phyloP scores from a whole-genome alignment of 2,797 vertebrate species.

The Staurois parvus region DNA sequence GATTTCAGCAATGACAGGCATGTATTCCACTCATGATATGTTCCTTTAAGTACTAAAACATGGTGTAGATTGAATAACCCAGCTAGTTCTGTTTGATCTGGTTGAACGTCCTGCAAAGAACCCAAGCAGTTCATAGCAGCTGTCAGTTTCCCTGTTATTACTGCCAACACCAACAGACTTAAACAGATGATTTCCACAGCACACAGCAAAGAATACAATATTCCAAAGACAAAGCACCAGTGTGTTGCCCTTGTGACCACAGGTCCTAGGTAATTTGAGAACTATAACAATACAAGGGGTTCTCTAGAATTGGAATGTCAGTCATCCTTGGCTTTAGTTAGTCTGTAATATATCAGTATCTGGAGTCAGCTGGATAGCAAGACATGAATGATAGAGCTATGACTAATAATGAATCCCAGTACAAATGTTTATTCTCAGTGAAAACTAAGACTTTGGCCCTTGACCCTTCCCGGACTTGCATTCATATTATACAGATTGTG shows the following conservation, averaged over 20 bases:
- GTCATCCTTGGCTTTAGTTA: constrained; percentile 11
- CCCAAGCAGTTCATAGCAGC: constrained; percentile 42
- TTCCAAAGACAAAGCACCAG: constrained; percentile 41
- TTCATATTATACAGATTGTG: constrained; percentile 22
- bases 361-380: constrained; percentile 51
- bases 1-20: too few relatives aligned
- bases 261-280: constrained; percentile 37
- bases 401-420: constrained; percentile 43
- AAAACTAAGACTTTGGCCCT: constrained; percentile 29
- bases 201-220: constrained; percentile 1
- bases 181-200: constrained; percentile 49
- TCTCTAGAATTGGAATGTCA: constrained; percentile 47
- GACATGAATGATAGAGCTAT: neutral
- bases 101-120: constrained; percentile 10
- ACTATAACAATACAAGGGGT: neutral
- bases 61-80: neutral
- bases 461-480: constrained; percentile 11
- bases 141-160: constrained; percentile 36
- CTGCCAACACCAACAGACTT: constrained; percentile 28
- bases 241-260: constrained; percentile 28
- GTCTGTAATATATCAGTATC: constrained; percentile 38
- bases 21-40: too few relatives aligned
- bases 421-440: constrained; percentile 41
- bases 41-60: too few relatives aligned
- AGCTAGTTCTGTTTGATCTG: constrained; percentile 15